A percentile compares a stretch with the other conserved stretches of the same genome.
phyloP scores from a whole-genome alignment of 2,113 vertebrate genomes.

The Rousettus leschenaultii region DNA sequence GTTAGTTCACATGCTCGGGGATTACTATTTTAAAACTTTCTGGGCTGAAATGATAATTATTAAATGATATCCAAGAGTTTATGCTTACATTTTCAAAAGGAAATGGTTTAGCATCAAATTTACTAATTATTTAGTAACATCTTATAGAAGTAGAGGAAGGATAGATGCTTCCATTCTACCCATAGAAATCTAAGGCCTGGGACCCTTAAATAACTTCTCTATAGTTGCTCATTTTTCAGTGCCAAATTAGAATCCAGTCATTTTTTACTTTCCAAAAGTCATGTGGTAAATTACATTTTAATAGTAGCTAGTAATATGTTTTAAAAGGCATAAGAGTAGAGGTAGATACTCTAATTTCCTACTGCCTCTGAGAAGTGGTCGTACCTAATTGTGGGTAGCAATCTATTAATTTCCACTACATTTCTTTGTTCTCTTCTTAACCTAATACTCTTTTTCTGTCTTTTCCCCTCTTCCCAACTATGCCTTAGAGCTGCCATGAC shows the following conservation, averaged over 20 bases:
- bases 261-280: constrained; percentile 26
- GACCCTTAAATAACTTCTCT: neutral
- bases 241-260: neutral
- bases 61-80: neutral
- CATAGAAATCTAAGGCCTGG: neutral
- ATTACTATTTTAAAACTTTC: neutral
- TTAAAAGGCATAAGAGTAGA: neutral
- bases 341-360: neutral
- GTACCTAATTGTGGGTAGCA: neutral
- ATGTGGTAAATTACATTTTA: neutral
- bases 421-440: neutral
- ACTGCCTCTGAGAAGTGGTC: neutral
- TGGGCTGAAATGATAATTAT: neutral
- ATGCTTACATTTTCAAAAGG: neutral
- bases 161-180: neutral
- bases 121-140: neutral
- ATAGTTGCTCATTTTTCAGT: neutral
- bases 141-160: neutral
- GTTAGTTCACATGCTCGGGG: neutral
- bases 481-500: neutral
- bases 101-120: neutral
- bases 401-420: neutral
- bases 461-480: neutral
- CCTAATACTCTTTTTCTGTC: neutral
- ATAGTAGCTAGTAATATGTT: neutral